Base-by-base conservation (phyloP, 2,888 invertebrate species). In the Pedicia rivosa region DNA sequence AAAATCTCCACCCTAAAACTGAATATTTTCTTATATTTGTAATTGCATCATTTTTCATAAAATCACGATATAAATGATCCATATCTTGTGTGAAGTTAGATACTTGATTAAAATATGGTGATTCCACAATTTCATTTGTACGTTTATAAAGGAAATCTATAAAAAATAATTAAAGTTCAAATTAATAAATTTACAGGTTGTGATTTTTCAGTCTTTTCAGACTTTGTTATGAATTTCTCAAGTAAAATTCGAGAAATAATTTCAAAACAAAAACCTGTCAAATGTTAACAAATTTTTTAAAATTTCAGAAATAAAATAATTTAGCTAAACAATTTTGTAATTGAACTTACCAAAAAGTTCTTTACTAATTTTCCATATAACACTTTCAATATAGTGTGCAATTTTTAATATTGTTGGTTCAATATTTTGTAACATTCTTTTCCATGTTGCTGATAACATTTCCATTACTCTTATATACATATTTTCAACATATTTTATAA, bases 111-210 rank as follows among this genome's bases (percentile, higher is more conserved):
- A 83, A 87, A 48, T 84, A 86, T 0, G 81, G 79, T 1, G 82
- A 81, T 35, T 76, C 77, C 2, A 83, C 75, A 42, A 88, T 58
- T 52, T 86, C 84, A 42, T 76, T 78, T 33, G 78, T 77, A 3
- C 82, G 70, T 40, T 79, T 74, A 47, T 86, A 82, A 46, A 87
- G 69, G 55, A 84, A 87, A 50, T 84, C 81, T 67, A 64, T n/a
- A n/a, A n/a, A n/a, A 20, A 49, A 36, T 56, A 4, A 24, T 12
- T 19, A 17, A 15, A 30, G 5, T 14, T 9, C 10, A 15, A 32
- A 32, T 32, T 4, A 6, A 16, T 12, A 13, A 3, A 31, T 15
- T 16, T 31, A 14, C 8, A 4, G 22, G n/a, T n/a, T n/a, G n/a
- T n/a, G n/a, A n/a, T n/a, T n/a, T n/a, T n/a, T n/a, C n/a, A n/a